These are phyloP conservation scores for Nomia melanderi DNA, from an alignment of 1,140 invertebrate genomes.

Conservation along the genomic window DNA sequence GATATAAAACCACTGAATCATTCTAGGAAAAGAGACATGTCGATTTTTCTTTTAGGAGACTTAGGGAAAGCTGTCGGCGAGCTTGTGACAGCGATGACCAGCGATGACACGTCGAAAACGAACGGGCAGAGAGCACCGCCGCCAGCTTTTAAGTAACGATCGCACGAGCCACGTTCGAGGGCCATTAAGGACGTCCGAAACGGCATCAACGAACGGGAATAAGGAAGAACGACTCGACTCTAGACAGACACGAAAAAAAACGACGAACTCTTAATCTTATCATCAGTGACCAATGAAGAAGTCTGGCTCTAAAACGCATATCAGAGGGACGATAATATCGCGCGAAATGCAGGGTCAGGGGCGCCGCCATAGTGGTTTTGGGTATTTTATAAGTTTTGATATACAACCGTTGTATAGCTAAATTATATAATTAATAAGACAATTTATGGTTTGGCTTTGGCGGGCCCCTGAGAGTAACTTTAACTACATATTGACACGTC, in stretches of 20 bases:
- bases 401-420: slow-evolving; percentile 76
- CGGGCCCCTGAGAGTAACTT: slow-evolving; percentile 71
- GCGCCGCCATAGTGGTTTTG: slow-evolving; percentile 74
- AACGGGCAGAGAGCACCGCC: slow-evolving; percentile 77
- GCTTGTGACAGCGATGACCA: slow-evolving; percentile 93
- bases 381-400: slow-evolving; percentile 81
- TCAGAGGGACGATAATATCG: slow-evolving; percentile 71
- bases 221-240: slow-evolving; percentile 18
- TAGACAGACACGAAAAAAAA: slow-evolving; percentile 39
- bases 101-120: slow-evolving; percentile 83
- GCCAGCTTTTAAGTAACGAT: slow-evolving; percentile 77
- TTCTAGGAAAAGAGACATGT: background rate
- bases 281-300: slow-evolving; percentile 77
- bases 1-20: background rate
- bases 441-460: slow-evolving; percentile 71
- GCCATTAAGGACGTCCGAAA: slow-evolving; percentile 12
- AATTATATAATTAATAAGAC: slow-evolving; percentile 70
- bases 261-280: slow-evolving; percentile 60
- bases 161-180: slow-evolving; percentile 3
- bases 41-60: slow-evolving; percentile 84
- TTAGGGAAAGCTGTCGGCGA: slow-evolving; percentile 92
- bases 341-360: slow-evolving; percentile 72
- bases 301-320: slow-evolving; percentile 79
- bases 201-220: slow-evolving; percentile 11
- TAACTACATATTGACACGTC: slow-evolving; percentile 77